Evolutionary conservation across 2,113 vertebrate genomes (phyloP).

Genomic region (Larimichthys crocea): DNA sequence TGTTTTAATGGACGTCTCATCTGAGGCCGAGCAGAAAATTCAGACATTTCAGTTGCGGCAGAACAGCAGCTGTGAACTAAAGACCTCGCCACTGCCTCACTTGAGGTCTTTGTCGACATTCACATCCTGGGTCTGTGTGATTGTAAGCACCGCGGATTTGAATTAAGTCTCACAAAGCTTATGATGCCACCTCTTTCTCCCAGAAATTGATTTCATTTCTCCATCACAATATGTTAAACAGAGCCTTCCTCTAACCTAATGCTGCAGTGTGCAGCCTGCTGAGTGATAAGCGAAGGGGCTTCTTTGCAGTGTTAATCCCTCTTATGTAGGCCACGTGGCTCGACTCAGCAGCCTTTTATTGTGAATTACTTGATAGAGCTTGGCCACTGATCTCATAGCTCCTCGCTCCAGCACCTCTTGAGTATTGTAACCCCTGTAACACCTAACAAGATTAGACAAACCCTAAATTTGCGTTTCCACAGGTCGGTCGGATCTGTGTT

Average conservation of each 20-base stretch:
- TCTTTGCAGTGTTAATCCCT: slow-evolving; percentile 58
- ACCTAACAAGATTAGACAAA: background rate
- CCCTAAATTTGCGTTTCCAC: background rate
- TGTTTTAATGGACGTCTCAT: background rate
- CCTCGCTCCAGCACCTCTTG: background rate
- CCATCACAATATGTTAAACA: slow-evolving; percentile 10
- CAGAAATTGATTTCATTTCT: slow-evolving; percentile 29
- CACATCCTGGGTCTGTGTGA: slow-evolving; percentile 1
- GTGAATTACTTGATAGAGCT: slow-evolving; percentile 38
- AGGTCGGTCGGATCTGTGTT: background rate
- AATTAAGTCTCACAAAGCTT: slow-evolving; percentile 22
- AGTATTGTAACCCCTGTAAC: background rate
- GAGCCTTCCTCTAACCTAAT: slow-evolving; percentile 23
- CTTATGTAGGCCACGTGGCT: slow-evolving; percentile 68
- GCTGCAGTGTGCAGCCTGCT: slow-evolving; percentile 13
- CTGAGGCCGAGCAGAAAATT: background rate
- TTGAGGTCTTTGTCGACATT: background rate
- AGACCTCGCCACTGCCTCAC: background rate
- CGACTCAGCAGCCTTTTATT: slow-evolving; percentile 51
- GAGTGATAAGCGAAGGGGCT: slow-evolving; percentile 53
- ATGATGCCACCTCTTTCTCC: background rate
- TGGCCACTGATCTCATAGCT: background rate
- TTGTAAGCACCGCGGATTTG: background rate
- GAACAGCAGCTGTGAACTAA: background rate
- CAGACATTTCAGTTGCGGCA: background rate